These are phyloP conservation scores for Candoia aspera DNA, from an alignment of 2,113 vertebrate genomes.

Conservation along the genomic window DNA sequence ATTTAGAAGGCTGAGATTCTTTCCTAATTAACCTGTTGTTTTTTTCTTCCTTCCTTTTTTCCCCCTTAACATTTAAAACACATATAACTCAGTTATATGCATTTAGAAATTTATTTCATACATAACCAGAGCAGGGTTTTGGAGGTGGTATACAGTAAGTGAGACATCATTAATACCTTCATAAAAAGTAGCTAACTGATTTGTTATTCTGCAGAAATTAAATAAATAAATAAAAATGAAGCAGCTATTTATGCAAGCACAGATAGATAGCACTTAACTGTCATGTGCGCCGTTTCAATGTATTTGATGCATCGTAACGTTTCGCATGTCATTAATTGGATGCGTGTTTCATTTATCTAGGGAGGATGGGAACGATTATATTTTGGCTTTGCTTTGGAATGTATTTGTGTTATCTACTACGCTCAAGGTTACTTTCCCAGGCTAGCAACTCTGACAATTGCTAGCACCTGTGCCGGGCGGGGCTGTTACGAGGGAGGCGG, in stretches of 20 bases:
- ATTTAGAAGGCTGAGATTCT: constrained; percentile 69
- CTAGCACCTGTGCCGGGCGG: no score
- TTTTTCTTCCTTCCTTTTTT: constrained; percentile 50
- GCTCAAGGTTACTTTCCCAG: no score
- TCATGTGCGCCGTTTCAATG: no score
- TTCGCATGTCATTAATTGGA: no score
- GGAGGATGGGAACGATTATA: no score
- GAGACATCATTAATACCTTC: constrained; percentile 43
- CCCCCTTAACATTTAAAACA: constrained; percentile 61
- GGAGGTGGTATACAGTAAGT: constrained; percentile 8
- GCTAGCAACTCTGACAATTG: no score
- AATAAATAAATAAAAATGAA: not conserved
- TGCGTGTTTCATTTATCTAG: no score
- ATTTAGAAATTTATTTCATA: constrained; percentile 62
- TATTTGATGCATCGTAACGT: no score
- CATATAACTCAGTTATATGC: constrained; percentile 66
- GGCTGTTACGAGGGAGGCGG: no score
- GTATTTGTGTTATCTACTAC: no score
- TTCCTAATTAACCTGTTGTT: constrained; percentile 71
- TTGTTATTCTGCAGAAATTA: constrained; percentile 13
- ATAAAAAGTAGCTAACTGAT: constrained; percentile 29
- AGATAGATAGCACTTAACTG: not conserved
- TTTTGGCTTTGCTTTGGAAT: no score
- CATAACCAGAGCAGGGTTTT: constrained; percentile 41
- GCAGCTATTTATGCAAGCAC: not conserved